A percentile compares a stretch with the other conserved stretches of the same genome.
Conservation (phyloP, 2,113 vertebrate species). For the Carollia perspicillata region DNA sequence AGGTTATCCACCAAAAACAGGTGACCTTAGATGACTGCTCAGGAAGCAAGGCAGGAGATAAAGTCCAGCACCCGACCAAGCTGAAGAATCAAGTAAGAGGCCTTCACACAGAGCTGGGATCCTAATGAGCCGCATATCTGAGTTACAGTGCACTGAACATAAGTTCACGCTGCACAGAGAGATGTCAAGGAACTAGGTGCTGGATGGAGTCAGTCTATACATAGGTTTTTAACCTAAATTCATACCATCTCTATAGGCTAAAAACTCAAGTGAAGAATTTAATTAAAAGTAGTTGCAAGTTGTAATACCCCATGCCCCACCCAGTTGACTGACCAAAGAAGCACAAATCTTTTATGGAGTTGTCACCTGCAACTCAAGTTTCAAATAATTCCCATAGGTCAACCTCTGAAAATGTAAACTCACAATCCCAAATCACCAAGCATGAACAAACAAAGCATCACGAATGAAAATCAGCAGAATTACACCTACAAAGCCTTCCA, state of each 20-base stretch:
- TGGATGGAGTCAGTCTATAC: not conserved
- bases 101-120: not conserved
- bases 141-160: not conserved
- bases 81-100: not conserved
- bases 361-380: not conserved
- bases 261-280: not conserved
- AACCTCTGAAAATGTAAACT: not conserved
- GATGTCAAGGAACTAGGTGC: not conserved
- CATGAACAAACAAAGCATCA: not conserved
- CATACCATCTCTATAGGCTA: not conserved
- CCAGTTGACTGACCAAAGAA: not conserved
- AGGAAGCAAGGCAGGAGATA: not conserved
- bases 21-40: not conserved
- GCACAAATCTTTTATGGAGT: not conserved
- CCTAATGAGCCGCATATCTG: not conserved
- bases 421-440: slow-evolving; percentile 1
- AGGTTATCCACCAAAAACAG: not conserved
- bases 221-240: not conserved
- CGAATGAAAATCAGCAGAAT: not conserved
- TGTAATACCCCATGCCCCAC: not conserved
- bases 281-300: slow-evolving; percentile 20
- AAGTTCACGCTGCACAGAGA: not conserved
- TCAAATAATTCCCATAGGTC: slow-evolving; percentile 16
- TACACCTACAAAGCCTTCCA: not conserved
- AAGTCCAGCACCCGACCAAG: not conserved